Evolutionary conservation across 2,113 vertebrate genomes (phyloP).

Genomic region (Bos javanicus): DNA sequence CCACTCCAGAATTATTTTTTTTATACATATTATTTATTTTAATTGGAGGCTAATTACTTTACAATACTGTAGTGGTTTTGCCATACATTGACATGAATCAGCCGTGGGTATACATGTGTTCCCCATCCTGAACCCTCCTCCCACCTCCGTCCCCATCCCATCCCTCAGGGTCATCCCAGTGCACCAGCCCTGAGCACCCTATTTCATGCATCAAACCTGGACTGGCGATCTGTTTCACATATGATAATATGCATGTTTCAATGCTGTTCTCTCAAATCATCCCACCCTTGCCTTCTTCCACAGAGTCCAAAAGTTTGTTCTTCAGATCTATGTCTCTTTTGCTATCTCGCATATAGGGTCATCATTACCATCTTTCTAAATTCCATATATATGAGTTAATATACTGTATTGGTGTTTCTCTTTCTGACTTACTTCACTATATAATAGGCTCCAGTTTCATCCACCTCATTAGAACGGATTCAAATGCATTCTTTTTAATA

Average conservation of each 20-base stretch:
- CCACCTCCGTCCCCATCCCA: background rate
- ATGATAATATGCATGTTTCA: background rate
- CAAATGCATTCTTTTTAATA: background rate
- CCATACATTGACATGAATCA: background rate
- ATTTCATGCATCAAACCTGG: background rate
- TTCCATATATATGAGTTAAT: background rate
- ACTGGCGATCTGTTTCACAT: background rate
- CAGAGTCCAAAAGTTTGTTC: background rate
- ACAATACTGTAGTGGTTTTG: background rate
- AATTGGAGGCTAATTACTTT: background rate
- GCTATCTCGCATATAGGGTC: fast-evolving
- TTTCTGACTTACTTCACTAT: background rate
- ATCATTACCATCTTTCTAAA: background rate
- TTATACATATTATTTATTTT: background rate
- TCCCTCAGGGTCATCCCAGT: background rate
- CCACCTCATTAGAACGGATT: background rate
- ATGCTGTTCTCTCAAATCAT: background rate
- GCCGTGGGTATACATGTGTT: background rate
- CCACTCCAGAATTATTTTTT: background rate
- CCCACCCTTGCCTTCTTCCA: background rate
- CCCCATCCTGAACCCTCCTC: background rate
- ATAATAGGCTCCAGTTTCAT: background rate
- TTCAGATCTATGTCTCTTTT: background rate
- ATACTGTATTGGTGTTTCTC: background rate
- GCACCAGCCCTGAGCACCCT: background rate